Evolutionary conservation across 2,113 vertebrate genomes (phyloP).

Genomic region (Jacana jacana): DNA sequence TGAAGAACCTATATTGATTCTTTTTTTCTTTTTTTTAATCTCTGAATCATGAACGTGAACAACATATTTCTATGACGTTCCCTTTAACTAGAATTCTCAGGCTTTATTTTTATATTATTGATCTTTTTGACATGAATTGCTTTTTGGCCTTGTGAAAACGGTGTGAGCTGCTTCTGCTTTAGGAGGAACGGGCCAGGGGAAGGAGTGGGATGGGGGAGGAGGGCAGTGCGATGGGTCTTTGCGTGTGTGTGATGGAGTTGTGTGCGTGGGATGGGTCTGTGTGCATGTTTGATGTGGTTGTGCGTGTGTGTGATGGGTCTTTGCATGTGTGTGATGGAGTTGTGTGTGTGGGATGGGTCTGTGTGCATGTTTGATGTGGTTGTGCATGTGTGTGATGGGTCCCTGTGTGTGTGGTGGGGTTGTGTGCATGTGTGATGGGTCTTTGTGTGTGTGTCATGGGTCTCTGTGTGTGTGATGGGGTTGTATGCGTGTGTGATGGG

Average conservation of each 20-base stretch:
- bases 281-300: neutral
- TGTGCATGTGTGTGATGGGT: neutral
- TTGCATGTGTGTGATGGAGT: too few species aligned
- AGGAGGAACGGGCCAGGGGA: neutral
- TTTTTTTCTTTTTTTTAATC: constrained; percentile 71
- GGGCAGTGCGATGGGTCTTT: too few species aligned
- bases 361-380: neutral
- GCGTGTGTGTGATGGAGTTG: neutral
- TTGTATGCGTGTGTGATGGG: too few species aligned
- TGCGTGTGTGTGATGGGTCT: rapidly evolving
- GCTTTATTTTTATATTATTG: constrained; percentile 79
- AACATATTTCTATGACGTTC: constrained; percentile 74
- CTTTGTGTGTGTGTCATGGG: neutral
- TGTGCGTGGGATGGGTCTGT: neutral
- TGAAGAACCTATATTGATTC: constrained; percentile 77
- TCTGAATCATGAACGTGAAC: constrained; percentile 74
- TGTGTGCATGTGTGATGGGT: too few species aligned
- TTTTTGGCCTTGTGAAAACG: constrained; percentile 69
- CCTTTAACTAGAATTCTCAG: constrained; percentile 74
- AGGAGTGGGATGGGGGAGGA: too few species aligned
- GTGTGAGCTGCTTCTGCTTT: constrained; percentile 55
- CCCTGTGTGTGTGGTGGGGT: neutral
- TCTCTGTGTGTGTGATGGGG: too few species aligned
- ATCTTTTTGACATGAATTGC: constrained; percentile 73
- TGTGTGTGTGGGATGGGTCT: neutral